A percentile compares a stretch with the other conserved stretches of the same genome.
phyloP scores from a whole-genome alignment of 2,888 invertebrate species.

The Parascotia fuliginaria region DNA sequence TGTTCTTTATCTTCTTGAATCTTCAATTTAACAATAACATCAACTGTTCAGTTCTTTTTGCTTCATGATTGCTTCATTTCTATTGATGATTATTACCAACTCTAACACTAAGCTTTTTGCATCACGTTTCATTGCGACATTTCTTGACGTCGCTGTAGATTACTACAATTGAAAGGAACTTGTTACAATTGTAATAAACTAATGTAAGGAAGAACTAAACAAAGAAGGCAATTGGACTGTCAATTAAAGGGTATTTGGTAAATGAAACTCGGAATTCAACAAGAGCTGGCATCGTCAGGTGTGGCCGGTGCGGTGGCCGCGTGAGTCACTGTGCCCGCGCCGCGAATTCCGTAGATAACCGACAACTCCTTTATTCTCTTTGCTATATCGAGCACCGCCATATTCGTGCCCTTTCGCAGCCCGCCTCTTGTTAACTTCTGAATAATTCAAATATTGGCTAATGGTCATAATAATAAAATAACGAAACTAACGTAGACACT shows the following conservation, averaged over 20 bases:
- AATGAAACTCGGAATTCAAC: slow-evolving; percentile 67
- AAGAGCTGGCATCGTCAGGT: slow-evolving; percentile 77
- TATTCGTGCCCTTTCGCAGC: slow-evolving; percentile 77
- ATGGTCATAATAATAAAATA: slow-evolving; percentile 50
- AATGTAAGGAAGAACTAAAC: slow-evolving; percentile 29
- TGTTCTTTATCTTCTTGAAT: no score
- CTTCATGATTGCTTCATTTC: no score
- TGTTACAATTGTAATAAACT: not conserved
- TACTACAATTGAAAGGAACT: not conserved
- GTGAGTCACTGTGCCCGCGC: slow-evolving; percentile 71
- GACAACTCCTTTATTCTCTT: slow-evolving; percentile 74
- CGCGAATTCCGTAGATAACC: slow-evolving; percentile 80
- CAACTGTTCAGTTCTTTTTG: no score
- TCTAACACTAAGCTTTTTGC: no score
- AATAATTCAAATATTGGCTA: slow-evolving; percentile 63
- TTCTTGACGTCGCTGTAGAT: no score
- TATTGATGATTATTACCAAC: no score
- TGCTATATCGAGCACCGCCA: slow-evolving; percentile 67
- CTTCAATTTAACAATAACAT: no score
- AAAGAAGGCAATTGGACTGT: slow-evolving; percentile 47
- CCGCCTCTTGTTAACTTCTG: slow-evolving; percentile 53
- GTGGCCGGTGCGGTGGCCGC: slow-evolving; percentile 62
- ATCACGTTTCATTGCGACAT: no score
- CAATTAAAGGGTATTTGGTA: slow-evolving; percentile 59
- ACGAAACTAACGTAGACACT: not conserved